phyloP scores from a whole-genome alignment of 2,797 vertebrate genomes.

The Sorex maritimensis region DNA sequence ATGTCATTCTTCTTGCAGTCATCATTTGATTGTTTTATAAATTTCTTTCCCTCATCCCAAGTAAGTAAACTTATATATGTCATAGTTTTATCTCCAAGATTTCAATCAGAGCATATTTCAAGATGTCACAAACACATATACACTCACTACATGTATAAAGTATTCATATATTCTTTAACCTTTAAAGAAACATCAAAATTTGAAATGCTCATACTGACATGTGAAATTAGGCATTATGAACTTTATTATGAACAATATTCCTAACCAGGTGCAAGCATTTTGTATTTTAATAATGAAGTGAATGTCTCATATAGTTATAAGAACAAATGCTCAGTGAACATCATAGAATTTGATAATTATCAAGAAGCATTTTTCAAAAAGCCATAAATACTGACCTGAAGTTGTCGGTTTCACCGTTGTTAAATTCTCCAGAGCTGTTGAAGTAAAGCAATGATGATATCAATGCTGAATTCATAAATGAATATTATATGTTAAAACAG shows the following conservation, averaged over 20 bases:
- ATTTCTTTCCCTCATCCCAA: neutral
- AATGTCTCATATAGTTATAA: neutral
- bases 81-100: neutral
- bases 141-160: neutral
- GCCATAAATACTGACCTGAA: constrained; percentile 57
- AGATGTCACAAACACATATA: neutral
- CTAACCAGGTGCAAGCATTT: neutral
- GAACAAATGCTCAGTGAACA: neutral
- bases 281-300: constrained; percentile 41
- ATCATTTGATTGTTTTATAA: constrained; percentile 13
- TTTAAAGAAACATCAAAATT: neutral
- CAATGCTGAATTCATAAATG: neutral
- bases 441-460: constrained; percentile 59
- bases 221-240: neutral
- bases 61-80: neutral
- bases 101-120: neutral
- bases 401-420: constrained; percentile 58
- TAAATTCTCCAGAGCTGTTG: constrained; percentile 43
- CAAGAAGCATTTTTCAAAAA: neutral
- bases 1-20: neutral
- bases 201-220: neutral
- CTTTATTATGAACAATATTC: neutral
- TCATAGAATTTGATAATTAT: neutral
- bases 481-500: neutral
- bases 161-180: constrained; percentile 35